phyloP scores from a whole-genome alignment of 1,140 invertebrate species.

The Drosophila subobscura region DNA sequence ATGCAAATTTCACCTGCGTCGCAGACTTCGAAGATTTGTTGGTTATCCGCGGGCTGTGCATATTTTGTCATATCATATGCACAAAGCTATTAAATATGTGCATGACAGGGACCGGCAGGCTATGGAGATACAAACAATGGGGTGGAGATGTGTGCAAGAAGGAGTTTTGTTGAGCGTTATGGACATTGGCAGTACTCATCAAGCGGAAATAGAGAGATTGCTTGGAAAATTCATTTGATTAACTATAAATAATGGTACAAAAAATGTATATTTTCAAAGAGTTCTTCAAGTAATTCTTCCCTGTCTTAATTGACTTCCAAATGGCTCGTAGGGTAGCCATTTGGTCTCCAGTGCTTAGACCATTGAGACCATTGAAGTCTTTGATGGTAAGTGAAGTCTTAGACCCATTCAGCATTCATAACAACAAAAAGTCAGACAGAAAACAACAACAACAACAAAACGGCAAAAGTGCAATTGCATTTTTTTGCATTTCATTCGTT shows the following conservation, averaged over 20 bases:
- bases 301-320: no score
- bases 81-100: conserved; percentile 77
- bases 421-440: conserved; percentile 41
- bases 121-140: conserved; percentile 58
- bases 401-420: conserved; percentile 60
- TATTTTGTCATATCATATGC: conserved; percentile 79
- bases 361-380: conserved; percentile 51
- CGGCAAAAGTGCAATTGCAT: conserved; percentile 70
- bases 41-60: conserved; percentile 43
- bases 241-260: neutral
- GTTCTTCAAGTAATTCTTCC: no score
- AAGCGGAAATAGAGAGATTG: neutral
- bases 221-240: conserved; percentile 24
- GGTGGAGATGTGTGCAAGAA: conserved; percentile 30
- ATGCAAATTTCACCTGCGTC: conserved; percentile 77
- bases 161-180: conserved; percentile 39
- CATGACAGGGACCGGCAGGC: conserved; percentile 55
- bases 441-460: conserved; percentile 32
- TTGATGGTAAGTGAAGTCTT: neutral
- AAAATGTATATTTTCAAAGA: no score
- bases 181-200: conserved; percentile 51
- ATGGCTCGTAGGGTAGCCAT: conserved; percentile 44
- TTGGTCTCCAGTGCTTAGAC: conserved; percentile 53
- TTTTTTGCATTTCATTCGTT: conserved; percentile 75
- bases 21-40: conserved; percentile 28